Evolutionary conservation across 2,888 invertebrate genomes (phyloP).

Genomic region (Oscheius sp.): DNA sequence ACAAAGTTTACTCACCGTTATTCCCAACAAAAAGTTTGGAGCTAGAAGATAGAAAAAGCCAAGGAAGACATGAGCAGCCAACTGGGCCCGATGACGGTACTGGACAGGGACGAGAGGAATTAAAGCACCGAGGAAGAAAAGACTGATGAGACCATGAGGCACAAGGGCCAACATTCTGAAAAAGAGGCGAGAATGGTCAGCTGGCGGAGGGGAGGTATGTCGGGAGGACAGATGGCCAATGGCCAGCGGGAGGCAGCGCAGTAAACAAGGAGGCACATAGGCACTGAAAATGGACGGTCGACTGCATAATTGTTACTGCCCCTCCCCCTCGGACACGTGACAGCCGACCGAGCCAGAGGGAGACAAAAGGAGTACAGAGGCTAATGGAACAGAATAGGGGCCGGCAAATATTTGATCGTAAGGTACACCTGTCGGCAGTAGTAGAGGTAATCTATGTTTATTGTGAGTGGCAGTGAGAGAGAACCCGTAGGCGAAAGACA

Average conservation of each 20-base stretch:
- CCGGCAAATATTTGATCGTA: slow-evolving; percentile 24
- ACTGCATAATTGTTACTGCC: slow-evolving; percentile 14
- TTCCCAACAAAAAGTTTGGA: slow-evolving; percentile 43
- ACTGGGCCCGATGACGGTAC: slow-evolving; percentile 42
- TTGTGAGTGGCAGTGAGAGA: not conserved
- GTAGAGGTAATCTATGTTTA: too few relatives aligned
- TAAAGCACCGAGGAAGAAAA: slow-evolving; percentile 45
- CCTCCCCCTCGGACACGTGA: slow-evolving; percentile 22
- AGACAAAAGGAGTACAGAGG: slow-evolving; percentile 12
- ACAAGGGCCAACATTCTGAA: slow-evolving; percentile 28
- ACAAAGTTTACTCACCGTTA: slow-evolving; percentile 23
- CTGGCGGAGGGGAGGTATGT: not conserved
- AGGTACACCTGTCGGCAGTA: slow-evolving; percentile 18
- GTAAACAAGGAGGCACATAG: slow-evolving; percentile 16
- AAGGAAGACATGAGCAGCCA: slow-evolving; percentile 49
- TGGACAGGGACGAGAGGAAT: slow-evolving; percentile 41
- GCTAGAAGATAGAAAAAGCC: slow-evolving; percentile 46
- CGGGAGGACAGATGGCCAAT: slow-evolving; percentile 19
- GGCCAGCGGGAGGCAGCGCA: slow-evolving; percentile 15
- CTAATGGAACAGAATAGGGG: slow-evolving; percentile 19
- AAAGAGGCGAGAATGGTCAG: not conserved
- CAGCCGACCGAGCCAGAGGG: not conserved
- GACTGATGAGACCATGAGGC: slow-evolving; percentile 45
- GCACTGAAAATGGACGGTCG: slow-evolving; percentile 19
- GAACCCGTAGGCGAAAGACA: slow-evolving; percentile 20